Evolutionary conservation across 1,140 invertebrate genomes (phyloP).

Genomic region (Solenopsis fugax): DNA sequence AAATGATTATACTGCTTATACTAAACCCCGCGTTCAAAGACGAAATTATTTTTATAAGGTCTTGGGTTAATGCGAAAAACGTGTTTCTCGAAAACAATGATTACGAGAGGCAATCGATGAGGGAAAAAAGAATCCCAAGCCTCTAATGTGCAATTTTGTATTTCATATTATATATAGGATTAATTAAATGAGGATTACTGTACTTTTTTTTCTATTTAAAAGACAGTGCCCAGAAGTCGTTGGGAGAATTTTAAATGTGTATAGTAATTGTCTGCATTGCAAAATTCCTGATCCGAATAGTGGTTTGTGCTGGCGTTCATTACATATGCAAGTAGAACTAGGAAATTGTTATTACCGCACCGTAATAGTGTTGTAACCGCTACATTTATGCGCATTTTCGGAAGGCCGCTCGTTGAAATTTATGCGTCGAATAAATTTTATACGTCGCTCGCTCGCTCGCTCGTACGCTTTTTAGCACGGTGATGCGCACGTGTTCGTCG

Average conservation of each 20-base stretch:
- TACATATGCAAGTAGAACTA: background rate
- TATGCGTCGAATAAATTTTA: slow-evolving; percentile 30
- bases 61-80: background rate
- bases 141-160: background rate
- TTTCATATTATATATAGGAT: background rate
- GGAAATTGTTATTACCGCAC: slow-evolving; percentile 28
- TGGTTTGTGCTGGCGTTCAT: background rate
- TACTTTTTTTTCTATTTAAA: background rate
- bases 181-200: background rate
- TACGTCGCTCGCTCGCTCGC: background rate
- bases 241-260: background rate
- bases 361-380: slow-evolving; percentile 17
- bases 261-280: background rate
- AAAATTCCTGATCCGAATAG: background rate
- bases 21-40: background rate
- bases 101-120: background rate
- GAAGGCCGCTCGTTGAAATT: background rate
- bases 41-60: background rate
- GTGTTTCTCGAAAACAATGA: background rate
- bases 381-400: slow-evolving; percentile 30
- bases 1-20: slow-evolving; percentile 10
- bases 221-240: background rate
- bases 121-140: background rate
- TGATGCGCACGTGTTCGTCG: background rate
- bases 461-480: slow-evolving; percentile 20